Base-by-base conservation (phyloP, 2,888 invertebrate genomes). In the Clepsis dumicolana region DNA sequence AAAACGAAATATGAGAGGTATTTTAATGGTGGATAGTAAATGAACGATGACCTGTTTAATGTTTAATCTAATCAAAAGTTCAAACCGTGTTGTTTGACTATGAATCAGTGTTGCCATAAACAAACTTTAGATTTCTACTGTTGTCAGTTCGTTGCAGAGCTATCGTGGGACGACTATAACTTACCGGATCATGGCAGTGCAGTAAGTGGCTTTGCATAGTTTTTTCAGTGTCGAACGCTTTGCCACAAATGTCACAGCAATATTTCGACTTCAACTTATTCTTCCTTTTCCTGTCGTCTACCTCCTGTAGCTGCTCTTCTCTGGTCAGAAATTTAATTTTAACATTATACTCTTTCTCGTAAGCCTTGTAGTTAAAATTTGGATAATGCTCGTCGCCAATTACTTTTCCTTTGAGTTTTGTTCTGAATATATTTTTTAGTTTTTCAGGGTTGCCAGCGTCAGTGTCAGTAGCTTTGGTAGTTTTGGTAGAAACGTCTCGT, bases 341-440 rank as follows among this genome's bases (percentile, higher is more conserved):
- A n/a, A 54, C 29, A 16, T 54, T 29, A 54, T 7, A 54, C 16
- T 54, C 10, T 14, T 54, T 29, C 29, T 54, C 53, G n/a, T 29
- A 54, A n/a, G 27, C 27, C 16, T n/a, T 29, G 10, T 54, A 54
- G 10, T 54, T 14, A 4, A 29, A 54, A 10, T 14, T 1, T 7
- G 53, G 53, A 25, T 54, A 54, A n/a, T n/a, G n/a, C 16, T 8
- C 24, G 16, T 54, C 53, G 29, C 29, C 53, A 12, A 54, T 54
- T 18, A 16, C 16, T 54, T 10, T 54, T 10, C 29, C n/a, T n/a
- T n/a, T n/a, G n/a, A n/a, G n/a, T n/a, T n/a, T n/a, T n/a, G n/a
- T n/a, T n/a, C n/a, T n/a, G n/a, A n/a, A n/a, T n/a, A n/a, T n/a
- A n/a, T n/a, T n/a, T 27, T 18, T 8, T 44, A 4, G 16, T 27